Evolutionary conservation across 2,888 invertebrate species (phyloP), one percentile per base, ranked within the genome.

Genomic region (Lasioglossum oenotherae): DNA sequence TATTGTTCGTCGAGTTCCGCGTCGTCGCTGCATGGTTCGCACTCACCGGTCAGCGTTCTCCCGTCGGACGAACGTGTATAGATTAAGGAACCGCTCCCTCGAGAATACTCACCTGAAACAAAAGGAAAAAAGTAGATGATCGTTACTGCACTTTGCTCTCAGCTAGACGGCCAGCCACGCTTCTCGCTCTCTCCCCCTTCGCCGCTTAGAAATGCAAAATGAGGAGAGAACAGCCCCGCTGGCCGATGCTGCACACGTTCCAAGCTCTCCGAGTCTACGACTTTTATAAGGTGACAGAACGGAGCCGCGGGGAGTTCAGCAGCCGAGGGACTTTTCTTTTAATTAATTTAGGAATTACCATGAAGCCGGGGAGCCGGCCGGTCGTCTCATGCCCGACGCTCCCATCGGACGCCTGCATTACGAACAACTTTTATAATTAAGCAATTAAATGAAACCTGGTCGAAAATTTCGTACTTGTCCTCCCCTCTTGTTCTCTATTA

Each of bases 391-490:
- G 69, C 41, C 82, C 71, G 74, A 16, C 80, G 2, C 81, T 88
- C 82, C 85, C 89, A 85, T 84, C 83, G 87, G 86, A 53, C 81
- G 79, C 23, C 78, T 84, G 82, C 81, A 79, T 92, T 91, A 89
- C 88, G 89, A 91, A 91, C 88, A 93, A 93, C 90, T 93, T 93
- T 93, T 92, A 90, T 93, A 92, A 93, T 92, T 92, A 91, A 90
- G 88, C 91, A 89, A 89, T 82, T 89, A 89, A 69, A 88, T 90
- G 84, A 92, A 92, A 92, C 88, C 91, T 88, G 73, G 80, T 78
- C 81, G 80, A 88, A 44, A 85, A 87, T 91, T 92, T 88, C 90
- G 82, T 89, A 81, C 72, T 69, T 82, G 80, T 79, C 82, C 83
- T 31, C 81, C 82, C 41, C 67, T 49, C 31, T 27, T 16, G 44